phyloP scores from a whole-genome alignment of 2,797 vertebrate species.

The Syndactyla subalaris region DNA sequence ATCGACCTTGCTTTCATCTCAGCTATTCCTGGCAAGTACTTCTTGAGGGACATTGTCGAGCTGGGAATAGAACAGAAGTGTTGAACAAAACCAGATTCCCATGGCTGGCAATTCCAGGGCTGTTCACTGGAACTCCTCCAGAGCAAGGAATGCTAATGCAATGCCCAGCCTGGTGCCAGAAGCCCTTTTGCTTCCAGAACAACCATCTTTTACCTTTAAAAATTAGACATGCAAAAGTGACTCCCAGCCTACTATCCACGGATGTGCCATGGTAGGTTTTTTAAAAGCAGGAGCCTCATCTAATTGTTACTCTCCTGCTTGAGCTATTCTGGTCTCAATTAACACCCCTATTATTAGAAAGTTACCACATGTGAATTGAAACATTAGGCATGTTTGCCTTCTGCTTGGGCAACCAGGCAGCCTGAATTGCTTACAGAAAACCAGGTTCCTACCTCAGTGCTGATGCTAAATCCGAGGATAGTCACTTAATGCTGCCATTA shows the following conservation, averaged over 20 bases:
- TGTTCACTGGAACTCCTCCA: rapidly evolving
- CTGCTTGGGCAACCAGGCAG: constrained; percentile 31
- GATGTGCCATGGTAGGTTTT: background rate
- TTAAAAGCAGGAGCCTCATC: background rate
- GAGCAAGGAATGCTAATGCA: background rate
- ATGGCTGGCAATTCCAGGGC: background rate
- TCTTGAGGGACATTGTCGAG: background rate
- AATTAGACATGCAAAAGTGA: background rate
- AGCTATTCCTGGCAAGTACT: background rate
- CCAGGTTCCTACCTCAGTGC: background rate
- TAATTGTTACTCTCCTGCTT: constrained; percentile 11
- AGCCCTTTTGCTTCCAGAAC: background rate
- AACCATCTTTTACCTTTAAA: background rate
- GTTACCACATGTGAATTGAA: constrained; percentile 12
- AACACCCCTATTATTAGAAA: constrained; percentile 42
- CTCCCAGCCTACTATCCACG: background rate
- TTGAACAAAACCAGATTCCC: background rate
- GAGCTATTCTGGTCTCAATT: background rate
- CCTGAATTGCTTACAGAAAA: background rate
- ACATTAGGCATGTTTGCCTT: constrained; percentile 25
- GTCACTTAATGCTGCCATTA: background rate
- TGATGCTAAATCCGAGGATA: background rate
- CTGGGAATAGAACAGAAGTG: background rate
- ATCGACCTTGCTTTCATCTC: background rate
- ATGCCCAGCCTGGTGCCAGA: background rate